phyloP scores from a whole-genome alignment of 2,888 invertebrate species.

The Eudasyphora cyanicolor region DNA sequence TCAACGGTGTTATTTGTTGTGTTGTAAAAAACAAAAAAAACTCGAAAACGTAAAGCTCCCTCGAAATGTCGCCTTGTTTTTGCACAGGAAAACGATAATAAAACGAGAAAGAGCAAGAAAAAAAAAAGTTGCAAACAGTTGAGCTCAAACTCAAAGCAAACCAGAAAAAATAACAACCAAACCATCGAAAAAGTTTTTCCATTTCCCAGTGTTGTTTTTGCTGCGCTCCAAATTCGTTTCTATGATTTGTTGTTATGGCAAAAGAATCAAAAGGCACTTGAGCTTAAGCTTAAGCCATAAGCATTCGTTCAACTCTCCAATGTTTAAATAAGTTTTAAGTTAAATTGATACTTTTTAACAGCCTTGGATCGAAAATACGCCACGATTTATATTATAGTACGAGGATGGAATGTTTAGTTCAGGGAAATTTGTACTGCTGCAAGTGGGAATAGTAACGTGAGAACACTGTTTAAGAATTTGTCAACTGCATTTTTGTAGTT shows the following conservation, averaged over 20 bases:
- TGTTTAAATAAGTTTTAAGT: slow-evolving; percentile 50
- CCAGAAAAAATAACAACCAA: not conserved
- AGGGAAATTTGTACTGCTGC: not conserved
- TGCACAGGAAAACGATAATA: slow-evolving; percentile 21
- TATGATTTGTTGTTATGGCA: slow-evolving; percentile 23
- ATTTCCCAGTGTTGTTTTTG: not conserved
- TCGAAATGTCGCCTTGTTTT: not conserved
- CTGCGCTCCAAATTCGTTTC: not conserved
- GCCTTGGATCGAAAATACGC: not conserved
- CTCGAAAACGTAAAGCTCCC: not conserved
- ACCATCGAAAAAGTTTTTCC: slow-evolving; percentile 14
- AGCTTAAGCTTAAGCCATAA: slow-evolving; percentile 13
- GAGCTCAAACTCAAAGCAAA: not conserved
- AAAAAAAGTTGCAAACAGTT: slow-evolving; percentile 14
- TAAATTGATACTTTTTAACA: slow-evolving; percentile 50
- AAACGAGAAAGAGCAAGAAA: too few species aligned
- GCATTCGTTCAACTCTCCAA: slow-evolving; percentile 29
- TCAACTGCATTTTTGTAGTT: too few species aligned
- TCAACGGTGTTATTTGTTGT: not conserved
- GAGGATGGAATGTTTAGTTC: not conserved
- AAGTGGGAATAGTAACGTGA: too few species aligned
- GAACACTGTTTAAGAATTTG: too few species aligned
- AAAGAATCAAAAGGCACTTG: slow-evolving; percentile 30
- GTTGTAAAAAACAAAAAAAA: not conserved
- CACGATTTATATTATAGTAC: not conserved